Evolutionary conservation across 2,888 invertebrate genomes (phyloP), one percentile per base, ranked within the genome.

Genomic region (Mayetiola destructor): DNA sequence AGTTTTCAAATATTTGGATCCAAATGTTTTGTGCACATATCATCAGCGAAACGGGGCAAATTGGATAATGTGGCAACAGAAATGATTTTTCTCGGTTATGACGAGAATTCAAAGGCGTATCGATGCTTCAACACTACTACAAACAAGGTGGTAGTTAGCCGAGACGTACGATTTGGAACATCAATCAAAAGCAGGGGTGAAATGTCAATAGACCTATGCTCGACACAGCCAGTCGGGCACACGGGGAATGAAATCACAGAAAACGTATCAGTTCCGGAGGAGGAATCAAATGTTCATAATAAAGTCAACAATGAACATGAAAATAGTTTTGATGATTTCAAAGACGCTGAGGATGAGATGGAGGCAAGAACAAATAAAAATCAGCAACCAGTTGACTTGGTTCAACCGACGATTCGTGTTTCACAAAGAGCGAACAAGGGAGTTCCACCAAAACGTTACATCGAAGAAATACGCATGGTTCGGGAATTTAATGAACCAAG

Each of bases 61-160:
- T 58, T 62, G 35, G 63, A 63, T 39, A 12, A 39, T 36, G 59
- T 23, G 21, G 62, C 59, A 27, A 20, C 36, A 20, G 59, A 61
- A 58, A 59, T 60, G 58, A 57, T 62, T 56, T 62, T 64, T 40
- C 16, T 64, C 0, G 62, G 62, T 14, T 62, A 63, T 35, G 59
- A 61, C 37, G 37, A 57, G 14, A 37, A 61, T 4, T 63, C 63
- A 18, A 64, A 63, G 59, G 62, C 61, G 39, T 64, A 59, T 55
- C 57, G 64, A 32, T 60, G 61, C 29, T 61, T 59, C 16, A 55
- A 61, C 53, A 39, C 57, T 14, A 39, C 14, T 10, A 54, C 54
- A 20, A 57, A 56, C 18, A 60, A 59, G 55, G 14, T 60, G 14
- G 55, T 55, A 2, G 54, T 60, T 2, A 61, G 60, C 58, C 57